Base-by-base conservation (phyloP, 2,888 invertebrate genomes). In the Lutraria lutraria region DNA sequence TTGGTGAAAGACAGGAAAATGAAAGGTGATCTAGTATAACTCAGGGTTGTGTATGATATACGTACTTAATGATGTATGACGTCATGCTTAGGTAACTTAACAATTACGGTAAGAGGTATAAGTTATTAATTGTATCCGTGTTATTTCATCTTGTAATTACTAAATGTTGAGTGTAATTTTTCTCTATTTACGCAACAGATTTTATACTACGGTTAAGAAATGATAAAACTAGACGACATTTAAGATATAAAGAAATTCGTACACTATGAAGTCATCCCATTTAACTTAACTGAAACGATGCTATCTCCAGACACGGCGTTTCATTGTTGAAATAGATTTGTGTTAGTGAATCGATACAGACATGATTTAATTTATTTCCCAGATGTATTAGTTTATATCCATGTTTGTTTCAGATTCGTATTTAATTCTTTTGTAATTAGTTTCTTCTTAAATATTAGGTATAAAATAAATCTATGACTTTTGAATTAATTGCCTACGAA, bases 281-380 rank as follows among this genome's bases (percentile, higher is more conserved):
- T 68, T 10, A 68, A 21, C 63, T 68, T 25, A 43, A 43, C 43
- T 68, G 63, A 68, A 25, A 25, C 12, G 25, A 25, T 25, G n/a
- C 25, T 68, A 68, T 68, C 63, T 68, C 6, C 25, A 68, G n/a
- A 12, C 63, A 25, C 25, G 25, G 25, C 25, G 25, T n/a, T 68
- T 68, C n/a, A 68, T 68, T 68, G 63, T 68, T 68, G n/a, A 68
- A 68, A 68, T 68, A 25, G n/a, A 68, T n/a, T 68, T 68, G 25
- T 60, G 60, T 60, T 19, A 16, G 60, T 68, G 63, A 68, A 68
- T 68, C 63, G 25, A 68, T 68, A 68, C 63, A 25, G 63, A n/a
- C n/a, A 68, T 43, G 43, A 68, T 25, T 68, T 68, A 68, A 25
- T 68, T 68, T 68, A 68, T 68, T 68, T 68, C 63, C 63, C 63